Percentiles rank a stretch among this genome's conserved stretches.
phyloP scores from a whole-genome alignment of 2,113 vertebrate genomes.

The Urocitellus parryii region DNA sequence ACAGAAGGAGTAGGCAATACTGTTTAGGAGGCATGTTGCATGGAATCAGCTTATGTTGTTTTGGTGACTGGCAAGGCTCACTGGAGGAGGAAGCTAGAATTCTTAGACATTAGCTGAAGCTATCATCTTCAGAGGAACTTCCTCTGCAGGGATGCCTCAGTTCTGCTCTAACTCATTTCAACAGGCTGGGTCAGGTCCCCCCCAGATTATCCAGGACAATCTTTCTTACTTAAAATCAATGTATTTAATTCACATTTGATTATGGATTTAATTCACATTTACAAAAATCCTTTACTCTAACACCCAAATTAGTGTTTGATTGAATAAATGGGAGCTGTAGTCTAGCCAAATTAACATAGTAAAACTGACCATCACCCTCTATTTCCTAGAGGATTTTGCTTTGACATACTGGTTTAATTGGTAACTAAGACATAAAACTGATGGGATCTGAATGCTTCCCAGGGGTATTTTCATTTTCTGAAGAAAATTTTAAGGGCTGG shows the following conservation, averaged over 20 bases:
- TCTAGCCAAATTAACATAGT: not conserved
- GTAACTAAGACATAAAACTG: conserved; percentile 16
- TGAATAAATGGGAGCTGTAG: not conserved
- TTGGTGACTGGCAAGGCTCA: not conserved
- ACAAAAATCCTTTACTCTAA: conserved; percentile 1
- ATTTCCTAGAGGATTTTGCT: not conserved
- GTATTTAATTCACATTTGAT: conserved; percentile 21
- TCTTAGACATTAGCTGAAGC: not conserved
- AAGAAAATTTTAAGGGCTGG: not conserved
- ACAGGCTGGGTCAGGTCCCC: not conserved
- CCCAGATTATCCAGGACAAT: not conserved
- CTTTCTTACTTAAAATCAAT: not conserved
- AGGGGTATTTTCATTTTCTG: not conserved
- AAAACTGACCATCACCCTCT: not conserved
- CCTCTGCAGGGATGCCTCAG: not conserved
- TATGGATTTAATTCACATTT: conserved; percentile 23
- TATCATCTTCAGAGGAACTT: not conserved
- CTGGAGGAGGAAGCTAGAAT: not conserved
- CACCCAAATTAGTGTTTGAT: not conserved
- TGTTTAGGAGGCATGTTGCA: not conserved
- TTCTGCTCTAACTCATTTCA: not conserved
- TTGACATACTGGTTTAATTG: conserved; percentile 18
- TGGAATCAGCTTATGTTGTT: not conserved
- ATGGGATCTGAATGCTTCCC: not conserved
- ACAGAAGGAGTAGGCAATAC: not conserved